Conservation (phyloP, 2,113 vertebrate genomes). For the Oncorhynchus gorbuscha region DNA sequence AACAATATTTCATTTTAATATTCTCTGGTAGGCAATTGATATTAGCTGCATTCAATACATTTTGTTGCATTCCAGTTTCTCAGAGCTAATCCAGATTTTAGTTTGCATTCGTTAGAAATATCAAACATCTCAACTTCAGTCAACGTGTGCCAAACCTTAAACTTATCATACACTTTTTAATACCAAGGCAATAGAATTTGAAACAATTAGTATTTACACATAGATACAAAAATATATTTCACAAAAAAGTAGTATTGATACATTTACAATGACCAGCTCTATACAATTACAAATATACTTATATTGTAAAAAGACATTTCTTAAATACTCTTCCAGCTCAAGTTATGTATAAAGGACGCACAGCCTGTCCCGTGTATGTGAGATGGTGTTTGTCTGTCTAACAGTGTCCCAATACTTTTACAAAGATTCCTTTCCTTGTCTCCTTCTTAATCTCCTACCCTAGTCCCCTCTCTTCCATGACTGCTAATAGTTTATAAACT, state of each 20-base stretch:
- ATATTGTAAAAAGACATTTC: conserved; percentile 77
- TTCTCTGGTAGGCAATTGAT: conserved; percentile 47
- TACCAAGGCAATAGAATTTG: conserved; percentile 52
- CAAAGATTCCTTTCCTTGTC: conserved; percentile 5
- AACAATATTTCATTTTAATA: conserved; percentile 56
- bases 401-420: not conserved
- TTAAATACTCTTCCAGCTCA: conserved; percentile 83
- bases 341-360: conserved; percentile 67
- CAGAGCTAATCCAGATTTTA: conserved; percentile 40
- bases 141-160: conserved; percentile 32
- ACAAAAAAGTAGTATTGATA: conserved; percentile 70
- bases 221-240: conserved; percentile 97
- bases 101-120: conserved; percentile 56
- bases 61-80: conserved; percentile 16
- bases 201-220: conserved; percentile 71
- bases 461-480: not conserved
- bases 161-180: conserved; percentile 43
- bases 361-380: conserved; percentile 26
- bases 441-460: not conserved
- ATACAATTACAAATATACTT: conserved; percentile 91
- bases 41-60: conserved; percentile 64
- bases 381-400: not conserved
- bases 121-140: conserved; percentile 37
- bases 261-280: conserved; percentile 81
- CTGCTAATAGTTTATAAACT: not conserved